A percentile compares a stretch with the other conserved stretches of the same genome.
These are phyloP conservation scores for Leuciscus idus DNA, from an alignment of 2,113 vertebrate species.

Conservation along the genomic window DNA sequence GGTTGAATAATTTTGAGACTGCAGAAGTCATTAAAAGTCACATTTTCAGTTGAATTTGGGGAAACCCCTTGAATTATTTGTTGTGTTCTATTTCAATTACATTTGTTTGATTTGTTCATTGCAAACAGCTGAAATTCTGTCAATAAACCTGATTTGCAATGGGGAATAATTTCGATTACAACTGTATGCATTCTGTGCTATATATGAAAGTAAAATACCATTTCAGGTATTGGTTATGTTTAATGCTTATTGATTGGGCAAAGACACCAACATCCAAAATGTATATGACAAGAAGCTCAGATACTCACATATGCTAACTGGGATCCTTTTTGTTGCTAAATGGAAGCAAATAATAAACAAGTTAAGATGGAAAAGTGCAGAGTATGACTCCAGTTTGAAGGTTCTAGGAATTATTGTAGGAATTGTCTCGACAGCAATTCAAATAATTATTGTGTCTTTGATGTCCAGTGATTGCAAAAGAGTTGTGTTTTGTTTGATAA, in stretches of 20 bases:
- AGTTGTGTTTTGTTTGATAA: background rate
- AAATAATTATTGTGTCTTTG: background rate
- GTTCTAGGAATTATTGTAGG: background rate
- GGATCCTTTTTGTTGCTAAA: constrained; percentile 75
- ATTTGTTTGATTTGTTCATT: no score
- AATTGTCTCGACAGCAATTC: background rate
- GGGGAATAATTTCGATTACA: no score
- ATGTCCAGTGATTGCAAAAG: background rate
- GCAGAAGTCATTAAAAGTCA: no score
- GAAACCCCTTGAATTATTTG: no score
- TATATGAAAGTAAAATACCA: background rate
- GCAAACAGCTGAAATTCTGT: no score
- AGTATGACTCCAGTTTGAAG: background rate
- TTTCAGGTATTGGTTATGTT: background rate
- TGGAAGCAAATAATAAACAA: constrained; percentile 57
- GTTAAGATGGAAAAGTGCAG: background rate
- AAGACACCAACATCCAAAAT: background rate
- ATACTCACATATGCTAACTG: constrained; percentile 85
- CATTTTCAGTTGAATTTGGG: no score
- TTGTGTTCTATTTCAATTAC: no score
- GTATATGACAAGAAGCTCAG: constrained; percentile 21
- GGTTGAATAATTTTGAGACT: no score
- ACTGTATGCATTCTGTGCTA: no score
- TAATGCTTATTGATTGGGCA: background rate
- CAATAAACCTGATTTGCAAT: no score